phyloP scores from a whole-genome alignment of 2,113 vertebrate species.

The Indicator indicator region DNA sequence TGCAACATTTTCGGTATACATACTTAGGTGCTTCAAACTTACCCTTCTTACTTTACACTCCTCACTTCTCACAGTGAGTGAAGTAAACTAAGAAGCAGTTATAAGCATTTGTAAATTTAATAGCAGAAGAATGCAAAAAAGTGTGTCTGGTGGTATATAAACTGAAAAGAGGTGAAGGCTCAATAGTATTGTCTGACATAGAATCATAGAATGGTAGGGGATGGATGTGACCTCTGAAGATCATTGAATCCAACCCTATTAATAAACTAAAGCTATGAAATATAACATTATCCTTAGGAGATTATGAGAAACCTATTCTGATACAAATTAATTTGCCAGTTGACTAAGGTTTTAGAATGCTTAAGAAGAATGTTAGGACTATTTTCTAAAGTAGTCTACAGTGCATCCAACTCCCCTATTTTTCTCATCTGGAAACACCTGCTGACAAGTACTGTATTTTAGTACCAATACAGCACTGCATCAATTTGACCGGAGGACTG shows the following conservation, averaged over 20 bases:
- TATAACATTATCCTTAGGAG: background rate
- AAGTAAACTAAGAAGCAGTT: background rate
- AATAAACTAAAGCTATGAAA: background rate
- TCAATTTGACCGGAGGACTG: background rate
- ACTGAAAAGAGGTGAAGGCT: background rate
- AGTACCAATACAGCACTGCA: background rate
- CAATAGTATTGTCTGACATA: background rate
- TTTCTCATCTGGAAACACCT: conserved; percentile 64
- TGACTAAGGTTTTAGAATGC: background rate
- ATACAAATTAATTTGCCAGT: background rate
- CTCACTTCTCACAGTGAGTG: background rate
- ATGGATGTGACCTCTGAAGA: too few species aligned
- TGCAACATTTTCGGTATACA: too few species aligned
- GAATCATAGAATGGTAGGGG: too few species aligned
- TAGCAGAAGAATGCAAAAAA: background rate
- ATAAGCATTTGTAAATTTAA: background rate
- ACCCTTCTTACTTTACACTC: background rate
- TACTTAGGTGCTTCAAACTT: too few species aligned
- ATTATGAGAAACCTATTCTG: background rate
- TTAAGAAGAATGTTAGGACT: background rate
- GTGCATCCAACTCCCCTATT: background rate
- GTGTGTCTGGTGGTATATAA: background rate
- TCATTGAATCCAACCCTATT: too few species aligned
- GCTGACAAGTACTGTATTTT: conserved; percentile 9
- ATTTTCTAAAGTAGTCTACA: conserved; percentile 1